Percentiles rank a stretch among this genome's conserved stretches.
Conservation (phyloP, 2,797 vertebrate species). For the Coluber constrictor region DNA sequence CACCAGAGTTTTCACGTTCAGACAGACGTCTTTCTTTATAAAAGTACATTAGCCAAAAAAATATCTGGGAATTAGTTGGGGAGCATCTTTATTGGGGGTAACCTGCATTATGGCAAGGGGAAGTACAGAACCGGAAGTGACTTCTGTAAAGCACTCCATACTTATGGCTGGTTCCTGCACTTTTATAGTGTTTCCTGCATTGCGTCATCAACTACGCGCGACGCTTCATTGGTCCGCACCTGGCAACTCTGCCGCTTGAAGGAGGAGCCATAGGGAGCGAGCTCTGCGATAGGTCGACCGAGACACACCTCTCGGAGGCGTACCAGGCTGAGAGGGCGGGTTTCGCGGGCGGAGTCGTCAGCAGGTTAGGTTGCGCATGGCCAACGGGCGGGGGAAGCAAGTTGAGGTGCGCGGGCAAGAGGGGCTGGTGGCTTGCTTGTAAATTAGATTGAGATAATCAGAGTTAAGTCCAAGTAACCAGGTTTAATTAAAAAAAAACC, state of each 20-base stretch:
- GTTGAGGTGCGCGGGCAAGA: not conserved
- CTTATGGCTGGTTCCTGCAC: not conserved
- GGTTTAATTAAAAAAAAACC: too few species aligned
- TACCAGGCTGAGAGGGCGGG: not conserved
- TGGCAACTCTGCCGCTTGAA: fast-evolving
- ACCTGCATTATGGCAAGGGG: not conserved
- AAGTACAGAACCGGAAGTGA: not conserved
- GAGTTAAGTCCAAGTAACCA: not conserved
- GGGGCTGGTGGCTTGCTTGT: not conserved
- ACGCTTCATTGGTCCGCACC: not conserved
- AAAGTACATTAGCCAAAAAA: not conserved
- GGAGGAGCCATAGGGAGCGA: fast-evolving
- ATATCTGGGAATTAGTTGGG: not conserved
- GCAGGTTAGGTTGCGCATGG: fast-evolving
- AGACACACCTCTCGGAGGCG: not conserved
- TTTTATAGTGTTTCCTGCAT: not conserved
- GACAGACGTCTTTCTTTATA: not conserved
- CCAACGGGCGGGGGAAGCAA: not conserved
- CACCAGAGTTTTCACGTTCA: not conserved
- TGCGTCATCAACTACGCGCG: not conserved
- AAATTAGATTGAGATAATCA: not conserved
- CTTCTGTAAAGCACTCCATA: not conserved
- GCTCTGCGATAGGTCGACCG: fast-evolving
- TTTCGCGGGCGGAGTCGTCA: fast-evolving
- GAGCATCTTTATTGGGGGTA: not conserved